These are phyloP conservation scores for Morinoia aosen DNA, from an alignment of 2,888 invertebrate species.

Conservation along the genomic window DNA sequence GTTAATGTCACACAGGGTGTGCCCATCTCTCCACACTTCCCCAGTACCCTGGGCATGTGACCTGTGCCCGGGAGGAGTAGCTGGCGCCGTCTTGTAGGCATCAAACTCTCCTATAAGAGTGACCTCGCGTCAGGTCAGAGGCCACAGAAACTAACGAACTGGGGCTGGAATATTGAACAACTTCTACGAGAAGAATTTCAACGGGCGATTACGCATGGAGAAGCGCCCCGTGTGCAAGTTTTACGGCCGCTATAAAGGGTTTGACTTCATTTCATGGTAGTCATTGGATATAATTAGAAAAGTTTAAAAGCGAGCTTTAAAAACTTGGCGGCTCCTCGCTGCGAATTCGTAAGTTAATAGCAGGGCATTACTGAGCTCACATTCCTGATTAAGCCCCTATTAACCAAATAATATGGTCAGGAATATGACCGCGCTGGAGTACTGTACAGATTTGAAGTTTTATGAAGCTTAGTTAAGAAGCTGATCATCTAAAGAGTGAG, in stretches of 20 bases:
- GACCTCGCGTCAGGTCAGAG: conserved; percentile 4
- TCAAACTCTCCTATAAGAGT: not conserved
- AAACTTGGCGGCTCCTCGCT: not conserved
- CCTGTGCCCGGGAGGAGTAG: not conserved
- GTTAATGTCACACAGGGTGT: conserved; percentile 12
- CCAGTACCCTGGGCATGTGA: not conserved
- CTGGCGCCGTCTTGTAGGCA: not conserved
- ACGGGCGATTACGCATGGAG: not conserved
- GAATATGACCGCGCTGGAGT: not conserved
- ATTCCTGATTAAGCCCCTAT: not conserved
- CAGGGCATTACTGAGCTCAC: not conserved
- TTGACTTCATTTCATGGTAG: not conserved
- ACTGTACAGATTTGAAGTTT: not conserved
- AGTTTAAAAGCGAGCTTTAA: not conserved
- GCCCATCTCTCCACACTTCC: conserved; percentile 2
- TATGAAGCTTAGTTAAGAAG: not conserved
- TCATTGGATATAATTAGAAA: not conserved
- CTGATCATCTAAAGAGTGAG: too few relatives aligned
- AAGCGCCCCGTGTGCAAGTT: not conserved
- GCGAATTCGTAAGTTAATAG: not conserved
- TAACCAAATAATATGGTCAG: not conserved
- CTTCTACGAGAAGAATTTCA: not conserved
- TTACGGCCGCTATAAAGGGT: not conserved
- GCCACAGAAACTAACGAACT: not conserved
- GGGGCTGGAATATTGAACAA: not conserved